Evolutionary conservation across 2,888 invertebrate species (phyloP).

Genomic region (Hirtodrosophila histrioides): DNA sequence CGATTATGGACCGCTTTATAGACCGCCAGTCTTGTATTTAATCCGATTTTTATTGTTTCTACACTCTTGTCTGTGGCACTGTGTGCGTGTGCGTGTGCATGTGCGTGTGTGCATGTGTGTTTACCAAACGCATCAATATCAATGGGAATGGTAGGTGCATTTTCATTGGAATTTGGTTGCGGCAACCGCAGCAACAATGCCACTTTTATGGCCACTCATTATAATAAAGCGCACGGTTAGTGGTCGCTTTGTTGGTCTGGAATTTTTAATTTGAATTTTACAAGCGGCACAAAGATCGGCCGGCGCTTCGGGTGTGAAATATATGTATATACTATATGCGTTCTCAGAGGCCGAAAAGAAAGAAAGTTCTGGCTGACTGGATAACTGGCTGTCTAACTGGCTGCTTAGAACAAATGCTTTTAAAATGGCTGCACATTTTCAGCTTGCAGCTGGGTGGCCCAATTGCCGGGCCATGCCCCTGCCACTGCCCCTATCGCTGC

Average conservation of each 20-base stretch:
- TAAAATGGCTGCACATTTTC: conserved; percentile 35
- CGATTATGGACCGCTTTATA: conserved; percentile 72
- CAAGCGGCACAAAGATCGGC: conserved; percentile 48
- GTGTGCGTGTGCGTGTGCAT: background rate
- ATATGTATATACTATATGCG: conserved; percentile 8
- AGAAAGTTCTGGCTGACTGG: conserved; percentile 58
- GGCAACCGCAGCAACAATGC: conserved; percentile 56
- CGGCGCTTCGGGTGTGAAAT: conserved; percentile 76
- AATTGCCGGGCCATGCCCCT: conserved; percentile 12
- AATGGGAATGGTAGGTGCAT: conserved; percentile 74
- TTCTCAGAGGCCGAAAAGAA: conserved; percentile 36
- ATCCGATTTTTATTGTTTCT: conserved; percentile 81
- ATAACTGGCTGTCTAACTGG: background rate
- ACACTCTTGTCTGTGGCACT: conserved; percentile 54
- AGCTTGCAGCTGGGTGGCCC: conserved; percentile 59
- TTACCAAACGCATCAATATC: conserved; percentile 64
- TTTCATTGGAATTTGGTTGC: conserved; percentile 74
- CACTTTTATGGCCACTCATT: conserved; percentile 81
- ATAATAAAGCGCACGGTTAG: conserved; percentile 81
- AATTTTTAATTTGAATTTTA: conserved; percentile 77
- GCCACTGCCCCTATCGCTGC: conserved; percentile 12
- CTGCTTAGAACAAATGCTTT: conserved; percentile 7
- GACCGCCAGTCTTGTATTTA: conserved; percentile 74
- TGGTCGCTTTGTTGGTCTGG: conserved; percentile 59
- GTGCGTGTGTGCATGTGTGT: conserved; percentile 17